Base-by-base conservation (phyloP, 2,797 vertebrate genomes). In the Sebastes oblongus region DNA sequence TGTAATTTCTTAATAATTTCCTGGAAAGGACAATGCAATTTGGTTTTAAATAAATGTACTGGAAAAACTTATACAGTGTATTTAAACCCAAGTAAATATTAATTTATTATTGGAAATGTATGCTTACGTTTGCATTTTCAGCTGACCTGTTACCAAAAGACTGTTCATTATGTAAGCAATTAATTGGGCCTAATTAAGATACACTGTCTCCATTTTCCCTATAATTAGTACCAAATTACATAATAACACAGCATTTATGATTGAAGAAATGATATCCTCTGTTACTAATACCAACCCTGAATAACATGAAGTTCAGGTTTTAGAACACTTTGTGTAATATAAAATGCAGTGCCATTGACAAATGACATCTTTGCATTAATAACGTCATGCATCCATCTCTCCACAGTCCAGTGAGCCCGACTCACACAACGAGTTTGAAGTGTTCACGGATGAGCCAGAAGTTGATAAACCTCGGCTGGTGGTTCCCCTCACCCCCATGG, bases 371-470 rank as follows among this genome's bases (percentile, higher is more conserved):
- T 13, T 14, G n/a, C 36, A 34, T 22, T 46, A 8, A 65, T 78
- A 8, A 24, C 13, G 3, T 64, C 5, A 5, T 66, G 1, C 10
- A 11, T 56, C 58, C 7, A 10, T 82, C 52, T 83, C 25, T 85
- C 66, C 68, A 54, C 77, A 96, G 95, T 71, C 84, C 66, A 77
- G 68, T 4, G 89, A 94, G 77, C 87, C 91, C 1, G 93, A 93
- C 27, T 91, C 92, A 11, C 87, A 94, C 61, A 92, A 94, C 22
- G 91, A 95, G 50, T 78, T 94, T 10, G 88, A 88, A 6, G 80
- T 91, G 46, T 78, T 78, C 74, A 77, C 83, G 1, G 82, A 86
- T 0, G 87, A 88, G 56, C 82, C 83, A 6, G 80, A 83, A 24
- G 30, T 5, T 5, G 91, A 84, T 2, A 85, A 90, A 60, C 75